phyloP scores from a whole-genome alignment of 1,140 invertebrate genomes.

The Philaenus spumarius region DNA sequence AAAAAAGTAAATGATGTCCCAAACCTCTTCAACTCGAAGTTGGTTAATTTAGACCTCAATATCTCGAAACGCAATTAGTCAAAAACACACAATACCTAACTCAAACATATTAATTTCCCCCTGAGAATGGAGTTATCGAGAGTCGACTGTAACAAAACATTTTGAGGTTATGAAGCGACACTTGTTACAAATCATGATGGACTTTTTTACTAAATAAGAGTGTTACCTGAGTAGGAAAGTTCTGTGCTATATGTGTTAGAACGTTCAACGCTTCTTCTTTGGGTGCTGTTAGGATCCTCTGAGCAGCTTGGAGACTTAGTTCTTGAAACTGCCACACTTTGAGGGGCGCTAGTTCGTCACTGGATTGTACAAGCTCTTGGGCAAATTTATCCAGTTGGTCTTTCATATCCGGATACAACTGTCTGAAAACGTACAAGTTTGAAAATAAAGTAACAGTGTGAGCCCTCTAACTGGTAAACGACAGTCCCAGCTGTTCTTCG shows the following conservation, averaged over 20 bases:
- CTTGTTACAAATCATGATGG: background rate
- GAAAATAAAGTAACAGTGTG: no score
- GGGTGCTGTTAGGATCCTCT: constrained; percentile 57
- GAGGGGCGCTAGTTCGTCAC: constrained; percentile 83
- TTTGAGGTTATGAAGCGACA: background rate
- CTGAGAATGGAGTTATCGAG: background rate
- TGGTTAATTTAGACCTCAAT: no score
- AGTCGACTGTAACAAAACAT: no score
- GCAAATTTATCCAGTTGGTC: constrained; percentile 66
- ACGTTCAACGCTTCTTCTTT: constrained; percentile 71
- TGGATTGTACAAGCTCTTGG: constrained; percentile 73
- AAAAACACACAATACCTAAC: no score
- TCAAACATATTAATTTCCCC: no score
- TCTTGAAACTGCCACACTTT: constrained; percentile 99
- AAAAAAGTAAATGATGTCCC: no score
- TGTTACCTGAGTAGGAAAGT: constrained; percentile 87
- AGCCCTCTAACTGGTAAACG: no score
- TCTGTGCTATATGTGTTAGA: constrained; percentile 87
- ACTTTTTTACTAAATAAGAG: constrained; percentile 15
- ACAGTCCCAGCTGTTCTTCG: no score
- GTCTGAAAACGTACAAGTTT: constrained; percentile 42
- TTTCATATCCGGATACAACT: constrained; percentile 63
- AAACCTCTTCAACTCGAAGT: no score
- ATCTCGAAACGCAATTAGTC: no score
- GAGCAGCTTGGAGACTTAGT: constrained; percentile 82